Conservation (phyloP, 2,797 vertebrate species). For the Amblyraja radiata region DNA sequence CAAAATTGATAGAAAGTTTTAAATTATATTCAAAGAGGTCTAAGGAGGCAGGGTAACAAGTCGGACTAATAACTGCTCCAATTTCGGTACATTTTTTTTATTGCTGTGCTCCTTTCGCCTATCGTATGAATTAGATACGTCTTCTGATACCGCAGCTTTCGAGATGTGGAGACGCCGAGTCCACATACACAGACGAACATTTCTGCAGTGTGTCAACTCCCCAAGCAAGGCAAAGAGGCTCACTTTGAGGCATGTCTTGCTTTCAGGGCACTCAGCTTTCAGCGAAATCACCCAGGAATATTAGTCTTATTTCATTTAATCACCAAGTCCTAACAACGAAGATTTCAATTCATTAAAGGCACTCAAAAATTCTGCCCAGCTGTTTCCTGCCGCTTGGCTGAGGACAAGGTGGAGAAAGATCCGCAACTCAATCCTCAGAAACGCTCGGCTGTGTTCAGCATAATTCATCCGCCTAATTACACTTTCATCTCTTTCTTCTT, state of each 20-base stretch:
- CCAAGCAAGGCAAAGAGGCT: conserved; percentile 30
- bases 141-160: neutral
- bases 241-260: conserved; percentile 39
- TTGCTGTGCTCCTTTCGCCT: neutral
- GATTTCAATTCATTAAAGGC: conserved; percentile 78
- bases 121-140: conserved; percentile 15
- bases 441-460: conserved; percentile 58
- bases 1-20: neutral
- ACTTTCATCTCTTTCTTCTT: conserved; percentile 50
- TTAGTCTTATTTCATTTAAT: conserved; percentile 83
- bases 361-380: conserved; percentile 84
- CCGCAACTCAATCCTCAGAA: conserved; percentile 65
- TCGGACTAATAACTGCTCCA: neutral
- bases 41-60: neutral
- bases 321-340: conserved; percentile 66
- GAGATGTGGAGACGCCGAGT: neutral
- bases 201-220: conserved; percentile 45
- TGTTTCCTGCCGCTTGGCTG: conserved; percentile 75
- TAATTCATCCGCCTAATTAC: conserved; percentile 63
- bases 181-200: neutral
- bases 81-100: neutral
- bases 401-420: conserved; percentile 78
- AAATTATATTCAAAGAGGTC: neutral
- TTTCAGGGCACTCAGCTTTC: conserved; percentile 62
- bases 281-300: conserved; percentile 74